Percentiles rank a stretch among this genome's conserved stretches.
These are phyloP conservation scores for Drosophila nr. fundita DNA, from an alignment of 2,888 invertebrate genomes.

Conservation along the genomic window DNA sequence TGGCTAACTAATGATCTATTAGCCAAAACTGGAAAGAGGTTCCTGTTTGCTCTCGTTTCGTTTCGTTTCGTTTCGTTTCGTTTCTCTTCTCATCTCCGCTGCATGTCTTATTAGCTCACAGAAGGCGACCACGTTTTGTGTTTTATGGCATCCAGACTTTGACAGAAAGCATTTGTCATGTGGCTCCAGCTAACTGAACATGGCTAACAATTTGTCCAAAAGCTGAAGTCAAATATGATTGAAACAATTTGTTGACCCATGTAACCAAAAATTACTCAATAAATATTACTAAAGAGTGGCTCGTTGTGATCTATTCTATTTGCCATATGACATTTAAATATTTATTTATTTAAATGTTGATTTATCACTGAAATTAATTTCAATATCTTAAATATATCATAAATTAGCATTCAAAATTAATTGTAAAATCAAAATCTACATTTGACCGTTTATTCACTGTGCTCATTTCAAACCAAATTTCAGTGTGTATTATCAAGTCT, in stretches of 20 bases:
- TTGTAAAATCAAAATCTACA: not conserved
- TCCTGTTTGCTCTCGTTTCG: constrained; percentile 23
- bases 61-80: constrained; percentile 5
- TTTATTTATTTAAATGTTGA: not conserved
- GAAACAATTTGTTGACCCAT: constrained; percentile 52
- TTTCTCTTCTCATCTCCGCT: constrained; percentile 49
- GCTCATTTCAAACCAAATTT: not conserved
- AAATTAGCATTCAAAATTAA: not conserved
- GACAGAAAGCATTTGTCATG: constrained; percentile 56
- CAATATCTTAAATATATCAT: not conserved
- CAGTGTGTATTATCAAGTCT: not conserved
- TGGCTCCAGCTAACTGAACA: constrained; percentile 43
- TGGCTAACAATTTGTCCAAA: constrained; percentile 56
- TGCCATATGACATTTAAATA: not conserved
- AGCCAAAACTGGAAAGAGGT: constrained; percentile 53
- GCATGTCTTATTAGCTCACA: constrained; percentile 71
- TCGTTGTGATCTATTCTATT: not conserved
- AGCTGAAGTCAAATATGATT: constrained; percentile 57
- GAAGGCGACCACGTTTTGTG: constrained; percentile 67
- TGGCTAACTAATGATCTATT: constrained; percentile 79
- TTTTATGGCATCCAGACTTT: constrained; percentile 68
- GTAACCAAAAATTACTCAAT: constrained; percentile 32
- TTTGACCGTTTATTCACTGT: not conserved
- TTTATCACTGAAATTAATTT: not conserved
- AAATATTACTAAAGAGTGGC: not conserved